Base-by-base conservation (phyloP, 2,888 invertebrate species). In the Melangyna quadrimaculata region DNA sequence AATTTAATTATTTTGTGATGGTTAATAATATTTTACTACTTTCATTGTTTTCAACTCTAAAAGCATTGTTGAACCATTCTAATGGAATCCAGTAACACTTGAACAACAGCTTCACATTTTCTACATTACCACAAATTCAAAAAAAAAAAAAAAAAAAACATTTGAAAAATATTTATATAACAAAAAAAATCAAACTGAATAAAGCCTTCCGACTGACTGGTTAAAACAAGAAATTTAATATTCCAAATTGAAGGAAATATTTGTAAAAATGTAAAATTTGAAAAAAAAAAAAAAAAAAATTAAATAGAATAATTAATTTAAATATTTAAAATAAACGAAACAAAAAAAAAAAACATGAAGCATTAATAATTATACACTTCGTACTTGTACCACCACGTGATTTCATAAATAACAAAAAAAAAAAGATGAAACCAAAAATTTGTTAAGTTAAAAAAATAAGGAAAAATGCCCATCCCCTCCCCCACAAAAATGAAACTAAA, bases 341-440 rank as follows among this genome's bases (percentile, higher is more conserved):
- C n/a, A 24, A 32, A 78, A 61, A 55, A 51, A 35, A 43, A 69
- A 27, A 73, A 86, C 65, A 70, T 78, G 74, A 84, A 87, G 72
- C 63, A 78, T 81, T 70, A 69, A 75, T 70, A 87, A 65, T 51
- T 67, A 87, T 87, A 86, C 87, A 81, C 87, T 87, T 88, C 87
- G 88, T 88, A 88, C 87, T 88, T 87, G 87, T 88, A 88, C 88
- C 88, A 88, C 87, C 88, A 88, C 86, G 88, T 88, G 88, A 88
- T 88, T 88, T 88, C 88, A 88, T 88, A 88, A 87, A 74, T 78
- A 86, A 86, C 61, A 80, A 80, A 86, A 83, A 24, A 53, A 84
- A 79, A 43, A 78, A n/a, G n/a, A 78, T 74, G 67, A 72, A 77
- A 63, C 43, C 63, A 71, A 71, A 51, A 37, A 65, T 59, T 51